Percentiles rank a stretch among this genome's conserved stretches.
phyloP scores from a whole-genome alignment of 2,113 vertebrate species.

The Cyprinus carpio region DNA sequence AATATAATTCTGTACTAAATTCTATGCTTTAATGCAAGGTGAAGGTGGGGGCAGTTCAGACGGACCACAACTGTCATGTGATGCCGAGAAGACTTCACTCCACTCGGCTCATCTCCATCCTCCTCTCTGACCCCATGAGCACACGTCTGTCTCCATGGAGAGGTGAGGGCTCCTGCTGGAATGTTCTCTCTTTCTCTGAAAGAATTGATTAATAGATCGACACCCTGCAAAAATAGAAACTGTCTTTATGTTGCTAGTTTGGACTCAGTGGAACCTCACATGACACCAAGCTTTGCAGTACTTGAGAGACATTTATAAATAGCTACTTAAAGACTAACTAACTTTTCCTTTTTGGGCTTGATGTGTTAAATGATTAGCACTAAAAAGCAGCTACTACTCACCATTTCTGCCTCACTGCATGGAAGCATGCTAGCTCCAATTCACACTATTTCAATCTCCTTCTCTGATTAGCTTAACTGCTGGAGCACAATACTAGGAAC shows the following conservation, averaged over 20 bases:
- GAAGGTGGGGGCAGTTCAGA: not conserved
- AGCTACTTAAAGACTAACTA: too few species aligned
- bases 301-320: constrained; percentile 1
- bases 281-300: not conserved
- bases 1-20: not conserved
- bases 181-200: constrained; percentile 12
- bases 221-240: constrained; percentile 15
- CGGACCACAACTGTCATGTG: not conserved
- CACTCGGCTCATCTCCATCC: not conserved
- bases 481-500: not conserved
- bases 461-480: not conserved
- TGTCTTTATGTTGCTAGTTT: constrained; percentile 24
- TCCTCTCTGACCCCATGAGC: not conserved
- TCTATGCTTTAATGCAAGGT: not conserved
- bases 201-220: constrained; percentile 42
- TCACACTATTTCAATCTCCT: not conserved
- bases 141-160: constrained; percentile 41
- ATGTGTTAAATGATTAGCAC: not conserved
- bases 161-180: constrained; percentile 26
- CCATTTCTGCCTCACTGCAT: not conserved
- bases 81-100: not conserved
- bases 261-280: not conserved
- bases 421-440: not conserved
- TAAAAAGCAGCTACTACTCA: not conserved
- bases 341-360: not conserved